Evolutionary conservation across 2,888 invertebrate species (phyloP), one percentile per base, ranked within the genome.

Genomic region (Campoletis raptor): DNA sequence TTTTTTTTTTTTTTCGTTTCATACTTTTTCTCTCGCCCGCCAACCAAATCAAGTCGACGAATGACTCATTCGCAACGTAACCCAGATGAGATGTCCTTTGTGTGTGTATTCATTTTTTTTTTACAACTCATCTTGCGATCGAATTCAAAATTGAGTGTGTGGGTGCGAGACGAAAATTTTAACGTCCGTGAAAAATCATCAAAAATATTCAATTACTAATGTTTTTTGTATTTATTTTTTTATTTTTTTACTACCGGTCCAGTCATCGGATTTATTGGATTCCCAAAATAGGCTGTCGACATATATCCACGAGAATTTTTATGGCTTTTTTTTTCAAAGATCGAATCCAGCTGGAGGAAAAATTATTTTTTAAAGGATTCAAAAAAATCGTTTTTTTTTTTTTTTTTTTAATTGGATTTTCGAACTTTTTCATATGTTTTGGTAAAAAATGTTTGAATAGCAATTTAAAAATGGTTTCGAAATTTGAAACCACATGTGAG

Each of bases 31-130:
- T 76, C 64, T 72, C 80, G 72, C 82, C 67, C 64, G 42, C 67
- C 88, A 90, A 88, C 83, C 87, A 87, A 90, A 90, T 89, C 88
- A 80, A 90, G 87, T 87, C 86, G 82, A 83, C 76, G 88, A 87
- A 81, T 84, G 79, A 85, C 82, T 85, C 85, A 85, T 37, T 61
- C 81, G 21, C 36, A 72, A 66, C 30, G 81, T 78, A 73, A 74
- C 61, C 54, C 67, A 77, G 73, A 79, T 40, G 73, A 77, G n/a
- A 42, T 15, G 21, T 64, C n/a, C 36, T 37, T 24, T 36, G n/a
- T 42, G 57, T 48, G 61, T 72, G 37, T 42, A 3, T 21, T 10
- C 45, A 12, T 15, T 15, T 64, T 21, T 57, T 48, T n/a, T 61
- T 37, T 40, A 73, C 66, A 24, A 18, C 36, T 61, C 67, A 54